Percentiles rank a stretch among this genome's conserved stretches.
Conservation (phyloP, 1,140 invertebrate species). For the Hermetia illucens region DNA sequence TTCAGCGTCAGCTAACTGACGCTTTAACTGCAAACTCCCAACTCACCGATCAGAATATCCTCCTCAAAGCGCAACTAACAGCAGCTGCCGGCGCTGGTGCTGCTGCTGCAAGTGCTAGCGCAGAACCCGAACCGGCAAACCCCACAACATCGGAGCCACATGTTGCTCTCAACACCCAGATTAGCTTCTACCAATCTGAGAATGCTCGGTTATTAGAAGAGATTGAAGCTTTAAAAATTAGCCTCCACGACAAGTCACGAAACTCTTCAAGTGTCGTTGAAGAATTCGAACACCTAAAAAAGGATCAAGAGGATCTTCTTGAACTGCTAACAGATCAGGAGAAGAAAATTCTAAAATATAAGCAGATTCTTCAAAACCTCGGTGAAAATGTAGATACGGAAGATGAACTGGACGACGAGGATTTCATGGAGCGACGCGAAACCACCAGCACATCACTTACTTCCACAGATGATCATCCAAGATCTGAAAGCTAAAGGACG, state of each 20-base stretch:
- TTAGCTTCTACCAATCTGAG: constrained; percentile 12
- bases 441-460: too few species aligned
- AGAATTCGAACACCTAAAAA: constrained; percentile 55
- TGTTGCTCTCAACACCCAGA: not conserved
- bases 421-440: too few species aligned
- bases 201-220: constrained; percentile 30
- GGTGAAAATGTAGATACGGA: constrained; percentile 6
- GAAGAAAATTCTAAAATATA: constrained; percentile 19
- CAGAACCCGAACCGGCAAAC: constrained; percentile 13
- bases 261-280: constrained; percentile 11
- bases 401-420: constrained; percentile 5
- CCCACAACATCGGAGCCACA: constrained; percentile 11
- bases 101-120: constrained; percentile 8
- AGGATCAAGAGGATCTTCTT: constrained; percentile 83
- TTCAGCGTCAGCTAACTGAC: constrained; percentile 55
- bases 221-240: constrained; percentile 21
- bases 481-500: too few species aligned
- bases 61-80: constrained; percentile 61
- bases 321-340: constrained; percentile 64
- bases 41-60: constrained; percentile 74
- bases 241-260: constrained; percentile 14
- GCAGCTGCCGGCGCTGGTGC: constrained; percentile 12
- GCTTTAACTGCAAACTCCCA: constrained; percentile 55
- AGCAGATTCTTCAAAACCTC: constrained; percentile 7
- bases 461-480: too few species aligned